Evolutionary conservation across 2,113 vertebrate species (phyloP), one percentile per base, ranked within the genome.

Genomic region (Podarcis cretensis): DNA sequence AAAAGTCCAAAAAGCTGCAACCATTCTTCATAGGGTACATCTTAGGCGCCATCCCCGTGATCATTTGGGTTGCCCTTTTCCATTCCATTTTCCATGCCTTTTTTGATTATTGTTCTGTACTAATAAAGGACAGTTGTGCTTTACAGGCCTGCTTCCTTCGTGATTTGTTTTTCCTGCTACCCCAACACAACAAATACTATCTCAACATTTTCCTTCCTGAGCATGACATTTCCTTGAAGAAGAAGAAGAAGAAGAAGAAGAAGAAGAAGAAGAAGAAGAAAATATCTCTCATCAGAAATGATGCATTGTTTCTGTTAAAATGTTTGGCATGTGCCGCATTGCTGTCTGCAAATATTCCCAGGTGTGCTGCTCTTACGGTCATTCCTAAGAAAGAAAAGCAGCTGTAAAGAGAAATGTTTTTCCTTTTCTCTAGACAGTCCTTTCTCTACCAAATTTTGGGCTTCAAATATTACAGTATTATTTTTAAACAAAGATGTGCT

Each of bases 181-280:
- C 9, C 48, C 48, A 66, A 2, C 65, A 66, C 65, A 66, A 20
- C 12, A 75, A 68, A 87, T 13, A 77, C 5, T 73, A 3, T 68
- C 65, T 13, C 7, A 85, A 14, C 8, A n/a, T 14, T 73, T 91
- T 75, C 63, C 81, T 93, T 85, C 65, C 37, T 86, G 89, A 32
- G 3, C 21, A 48, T 16, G 12, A 30, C 27, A 32, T 90, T 92
- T 30, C 71, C 32, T 87, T 89, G 27, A 35, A 63, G 75, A 84
- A 37, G 78, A 84, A 37, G 74, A 37, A 2, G 14, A 16, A 65
- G 35, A 35, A 35, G 74, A 37, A 2, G 14, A 16, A 65, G 35
- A 35, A 35, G 35, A 35, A 35, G 27, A 35, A 63, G 75, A 84
- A 37, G 78, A 84, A 37, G 74, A 37, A 2, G 14, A 16, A 65